Base-by-base conservation (phyloP, 2,797 vertebrate species). In the Hirundo rustica region DNA sequence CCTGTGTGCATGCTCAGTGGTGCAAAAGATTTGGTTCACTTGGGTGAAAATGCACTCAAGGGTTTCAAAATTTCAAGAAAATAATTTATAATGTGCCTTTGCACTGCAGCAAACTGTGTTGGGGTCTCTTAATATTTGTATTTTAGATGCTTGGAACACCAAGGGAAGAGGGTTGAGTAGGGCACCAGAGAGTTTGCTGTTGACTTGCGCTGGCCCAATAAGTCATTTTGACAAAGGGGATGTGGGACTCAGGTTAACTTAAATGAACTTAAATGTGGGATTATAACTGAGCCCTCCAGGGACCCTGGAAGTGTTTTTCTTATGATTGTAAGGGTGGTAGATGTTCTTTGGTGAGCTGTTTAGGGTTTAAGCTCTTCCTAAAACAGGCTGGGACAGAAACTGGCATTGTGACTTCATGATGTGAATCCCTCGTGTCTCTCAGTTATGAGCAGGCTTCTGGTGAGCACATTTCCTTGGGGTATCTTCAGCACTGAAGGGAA, bases 291-390 rank as follows among this genome's bases (percentile, higher is more conserved):
- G 16, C 55, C 16, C 60, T 88, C 27, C 13, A 44, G 83, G 32
- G 75, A 93, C 47, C 47, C 47, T 61, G 44, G 61, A 87, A 73
- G 10, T 85, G 6, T 4, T 67, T 89, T 85, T 77, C 27, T 58
- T 86, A 16, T 70, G 42, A 18, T 48, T 92, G n/a, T 83, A 91
- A 92, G 67, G 65, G n/a, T 61, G 58, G n/a, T 66, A 73, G 47
- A 67, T 13, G 4, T 73, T 83, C 40, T 53, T 61, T 88, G 71
- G 75, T 78, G 50, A 71, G 44, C 55, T 8, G 3, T 89, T 92
- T 40, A 55, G 72, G 29, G 36, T 75, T 94, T 91, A 89, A 96
- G 16, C 16, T 66, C 50, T 85, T 89, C 53, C n/a, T 91, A 57
- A 75, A 57, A 34, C 19, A 68, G 30, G 2, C 5, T 81, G 54